Percentiles rank a stretch among this genome's conserved stretches.
Evolutionary conservation across 2,888 invertebrate genomes (phyloP).

Genomic region (Colletes collaris): DNA sequence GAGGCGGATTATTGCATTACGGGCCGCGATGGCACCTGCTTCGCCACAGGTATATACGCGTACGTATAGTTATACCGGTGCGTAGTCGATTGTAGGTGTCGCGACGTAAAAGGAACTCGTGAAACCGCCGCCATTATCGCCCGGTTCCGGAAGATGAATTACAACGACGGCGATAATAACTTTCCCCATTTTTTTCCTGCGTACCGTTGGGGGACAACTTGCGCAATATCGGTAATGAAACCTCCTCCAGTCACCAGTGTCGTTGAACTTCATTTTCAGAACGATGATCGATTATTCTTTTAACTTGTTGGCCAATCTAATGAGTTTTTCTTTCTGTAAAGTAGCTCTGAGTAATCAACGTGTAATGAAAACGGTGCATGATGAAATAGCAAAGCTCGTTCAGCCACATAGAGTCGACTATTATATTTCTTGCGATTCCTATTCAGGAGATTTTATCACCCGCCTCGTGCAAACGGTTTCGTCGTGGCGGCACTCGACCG

Average conservation of each 20-base stretch:
- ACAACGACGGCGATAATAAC: slow-evolving; percentile 8
- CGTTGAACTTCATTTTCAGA: no score
- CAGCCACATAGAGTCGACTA: no score
- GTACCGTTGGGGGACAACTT: background rate
- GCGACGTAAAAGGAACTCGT: slow-evolving; percentile 11
- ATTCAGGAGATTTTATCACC: background rate
- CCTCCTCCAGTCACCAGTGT: no score
- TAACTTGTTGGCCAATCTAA: no score
- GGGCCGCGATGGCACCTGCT: slow-evolving; percentile 49
- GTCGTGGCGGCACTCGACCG: background rate
- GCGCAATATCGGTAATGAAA: no score
- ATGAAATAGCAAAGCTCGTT: no score
- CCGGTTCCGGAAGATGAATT: slow-evolving; percentile 27
- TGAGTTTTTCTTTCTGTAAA: no score
- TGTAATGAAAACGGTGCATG: no score
- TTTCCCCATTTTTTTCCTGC: background rate
- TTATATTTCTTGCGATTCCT: background rate
- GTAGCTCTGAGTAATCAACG: no score
- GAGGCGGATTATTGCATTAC: slow-evolving; percentile 60
- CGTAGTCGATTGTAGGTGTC: slow-evolving; percentile 5
- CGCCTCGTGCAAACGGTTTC: background rate
- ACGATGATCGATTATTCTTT: no score
- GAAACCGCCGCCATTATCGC: slow-evolving; percentile 16
- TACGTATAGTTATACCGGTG: background rate
- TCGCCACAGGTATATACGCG: slow-evolving; percentile 26